Conservation (phyloP, 2,888 invertebrate genomes). For the Caenorhabditis becei region DNA sequence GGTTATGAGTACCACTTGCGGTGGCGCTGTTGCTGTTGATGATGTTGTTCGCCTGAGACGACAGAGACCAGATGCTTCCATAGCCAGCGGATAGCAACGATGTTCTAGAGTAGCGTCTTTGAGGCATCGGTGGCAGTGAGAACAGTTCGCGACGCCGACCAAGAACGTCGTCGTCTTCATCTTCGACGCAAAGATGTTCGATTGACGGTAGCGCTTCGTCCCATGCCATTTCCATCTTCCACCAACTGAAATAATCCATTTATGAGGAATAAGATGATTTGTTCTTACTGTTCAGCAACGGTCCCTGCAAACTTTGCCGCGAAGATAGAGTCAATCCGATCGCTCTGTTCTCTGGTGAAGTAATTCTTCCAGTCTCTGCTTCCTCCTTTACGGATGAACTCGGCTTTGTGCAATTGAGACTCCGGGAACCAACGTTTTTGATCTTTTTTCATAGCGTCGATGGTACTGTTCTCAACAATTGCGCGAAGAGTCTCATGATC, state of each 20-base stretch:
- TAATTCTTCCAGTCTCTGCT: conserved; percentile 81
- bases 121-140: conserved; percentile 46
- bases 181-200: conserved; percentile 44
- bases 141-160: conserved; percentile 52
- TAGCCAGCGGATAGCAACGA: conserved; percentile 69
- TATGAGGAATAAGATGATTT: not conserved
- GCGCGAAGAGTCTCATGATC: conserved; percentile 65
- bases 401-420: conserved; percentile 68
- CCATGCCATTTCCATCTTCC: conserved; percentile 78
- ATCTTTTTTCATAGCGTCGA: conserved; percentile 80
- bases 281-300: conserved; percentile 57
- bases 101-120: conserved; percentile 57
- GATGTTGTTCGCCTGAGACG: conserved; percentile 30
- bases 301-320: conserved; percentile 64
- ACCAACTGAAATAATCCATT: conserved; percentile 69
- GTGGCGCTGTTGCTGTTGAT: not conserved
- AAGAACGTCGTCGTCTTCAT: conserved; percentile 50
- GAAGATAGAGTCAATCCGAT: conserved; percentile 73
- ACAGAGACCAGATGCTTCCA: conserved; percentile 69
- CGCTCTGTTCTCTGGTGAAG: conserved; percentile 77
- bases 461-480: conserved; percentile 73
- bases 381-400: conserved; percentile 80
- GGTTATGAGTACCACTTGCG: not conserved
- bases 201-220: conserved; percentile 66
- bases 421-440: conserved; percentile 80